Evolutionary conservation across 2,888 invertebrate genomes (phyloP), one percentile per base, ranked within the genome.

Genomic region (Callyntrura sp.): DNA sequence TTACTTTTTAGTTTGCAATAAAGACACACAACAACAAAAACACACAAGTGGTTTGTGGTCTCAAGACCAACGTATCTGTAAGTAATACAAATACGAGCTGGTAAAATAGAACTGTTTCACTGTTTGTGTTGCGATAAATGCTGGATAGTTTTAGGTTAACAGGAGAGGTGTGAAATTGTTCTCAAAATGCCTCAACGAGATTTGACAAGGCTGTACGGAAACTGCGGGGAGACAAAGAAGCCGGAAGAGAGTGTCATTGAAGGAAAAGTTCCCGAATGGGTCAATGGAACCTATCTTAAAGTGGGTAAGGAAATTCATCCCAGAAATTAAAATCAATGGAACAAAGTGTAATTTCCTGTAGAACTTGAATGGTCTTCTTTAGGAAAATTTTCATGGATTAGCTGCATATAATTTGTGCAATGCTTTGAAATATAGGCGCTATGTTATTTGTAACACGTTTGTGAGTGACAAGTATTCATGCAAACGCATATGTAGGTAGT

Each of bases 251-350:
- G 57, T 48, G 48, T 55, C 9, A 87, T 90, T 23, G 85, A 90
- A 76, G 91, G 89, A n/a, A 90, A 90, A 45, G 35, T 92, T 25
- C 92, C 92, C 20, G 48, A 85, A 4, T 92, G 90, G 87, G 60
- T 92, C 11, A 91, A 90, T 62, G 92, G 92, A 60, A 90, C 82
- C 0, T 92, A 92, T 60, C 81, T 92, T 35, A 91, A 91, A 89
- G 89, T 89, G 6, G 86, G 86, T 90, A 85, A 76, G 73, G 11
- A 20, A n/a, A n/a, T n/a, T n/a, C n/a, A n/a, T n/a, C n/a, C n/a
- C n/a, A n/a, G n/a, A n/a, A n/a, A n/a, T n/a, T n/a, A n/a, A n/a
- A n/a, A n/a, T n/a, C n/a, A n/a, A n/a, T n/a, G n/a, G n/a, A n/a
- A n/a, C n/a, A n/a, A n/a, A n/a, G n/a, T n/a, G n/a, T n/a, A n/a